Evolutionary conservation across 2,888 invertebrate genomes (phyloP).

Genomic region (Allygus modestus): DNA sequence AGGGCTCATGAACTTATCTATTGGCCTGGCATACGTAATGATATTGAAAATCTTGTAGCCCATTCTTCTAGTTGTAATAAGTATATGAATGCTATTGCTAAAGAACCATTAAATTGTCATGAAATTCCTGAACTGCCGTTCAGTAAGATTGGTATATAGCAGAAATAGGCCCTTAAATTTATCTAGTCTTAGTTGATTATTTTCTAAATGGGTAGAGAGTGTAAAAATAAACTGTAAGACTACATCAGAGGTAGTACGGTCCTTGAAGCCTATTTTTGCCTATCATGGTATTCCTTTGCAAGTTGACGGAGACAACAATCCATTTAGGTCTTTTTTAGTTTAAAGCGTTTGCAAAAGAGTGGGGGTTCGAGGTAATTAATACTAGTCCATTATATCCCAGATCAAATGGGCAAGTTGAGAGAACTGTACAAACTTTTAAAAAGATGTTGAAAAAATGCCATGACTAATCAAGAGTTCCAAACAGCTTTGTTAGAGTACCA

Average conservation of each 20-base stretch:
- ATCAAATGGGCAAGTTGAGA: slow-evolving; percentile 67
- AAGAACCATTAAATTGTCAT: slow-evolving; percentile 69
- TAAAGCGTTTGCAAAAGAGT: slow-evolving; percentile 67
- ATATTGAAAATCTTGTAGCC: slow-evolving; percentile 66
- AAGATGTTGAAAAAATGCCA: slow-evolving; percentile 66
- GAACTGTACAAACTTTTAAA: slow-evolving; percentile 66
- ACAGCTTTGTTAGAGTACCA: slow-evolving; percentile 53
- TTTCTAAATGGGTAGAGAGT: slow-evolving; percentile 69
- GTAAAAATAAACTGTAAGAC: slow-evolving; percentile 63
- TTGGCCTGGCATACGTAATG: slow-evolving; percentile 68
- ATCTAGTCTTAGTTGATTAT: slow-evolving; percentile 68
- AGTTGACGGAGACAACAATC: slow-evolving; percentile 64
- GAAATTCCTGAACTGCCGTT: slow-evolving; percentile 69
- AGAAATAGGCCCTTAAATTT: slow-evolving; percentile 68
- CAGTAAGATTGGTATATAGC: slow-evolving; percentile 71
- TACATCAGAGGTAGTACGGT: slow-evolving; percentile 64
- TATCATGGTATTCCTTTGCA: slow-evolving; percentile 68
- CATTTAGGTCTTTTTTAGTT: slow-evolving; percentile 68
- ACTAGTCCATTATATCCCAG: slow-evolving; percentile 69
- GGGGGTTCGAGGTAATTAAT: slow-evolving; percentile 66
- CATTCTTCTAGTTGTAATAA: slow-evolving; percentile 67
- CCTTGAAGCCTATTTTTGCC: slow-evolving; percentile 67
- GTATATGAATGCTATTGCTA: slow-evolving; percentile 60
- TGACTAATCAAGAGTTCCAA: slow-evolving; percentile 55
- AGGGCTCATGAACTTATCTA: slow-evolving; percentile 69